Evolutionary conservation across 2,797 vertebrate species (phyloP).

Genomic region (Tangara arthus): DNA sequence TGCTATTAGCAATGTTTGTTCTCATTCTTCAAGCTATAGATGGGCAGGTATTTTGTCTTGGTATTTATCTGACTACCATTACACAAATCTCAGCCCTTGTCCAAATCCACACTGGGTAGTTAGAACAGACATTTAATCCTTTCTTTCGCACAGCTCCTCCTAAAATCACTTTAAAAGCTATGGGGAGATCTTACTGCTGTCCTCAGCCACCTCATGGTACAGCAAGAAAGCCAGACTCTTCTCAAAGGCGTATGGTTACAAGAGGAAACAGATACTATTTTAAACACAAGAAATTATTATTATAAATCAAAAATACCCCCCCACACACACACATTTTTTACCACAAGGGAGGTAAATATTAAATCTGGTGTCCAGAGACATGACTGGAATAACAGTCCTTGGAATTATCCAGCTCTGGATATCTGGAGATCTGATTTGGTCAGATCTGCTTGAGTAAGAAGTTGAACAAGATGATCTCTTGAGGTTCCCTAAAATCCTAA

Average conservation of each 20-base stretch:
- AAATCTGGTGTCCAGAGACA: not conserved
- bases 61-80: not conserved
- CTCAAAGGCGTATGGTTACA: not conserved
- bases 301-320: not conserved
- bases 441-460: not conserved
- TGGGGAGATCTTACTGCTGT: not conserved
- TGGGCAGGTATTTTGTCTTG: not conserved
- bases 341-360: not conserved
- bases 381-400: not conserved
- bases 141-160: not conserved
- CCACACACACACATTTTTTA: not conserved
- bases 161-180: not conserved
- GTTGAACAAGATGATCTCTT: not conserved
- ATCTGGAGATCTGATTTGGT: not conserved
- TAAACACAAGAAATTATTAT: not conserved
- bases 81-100: slow-evolving; percentile 4
- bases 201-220: not conserved
- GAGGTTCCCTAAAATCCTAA: not conserved
- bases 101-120: not conserved
- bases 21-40: not conserved
- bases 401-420: not conserved
- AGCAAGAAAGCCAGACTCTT: not conserved
- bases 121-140: not conserved
- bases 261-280: not conserved
- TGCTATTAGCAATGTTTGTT: not conserved